phyloP scores from a whole-genome alignment of 2,888 invertebrate genomes.

The Drosophila lutescens region DNA sequence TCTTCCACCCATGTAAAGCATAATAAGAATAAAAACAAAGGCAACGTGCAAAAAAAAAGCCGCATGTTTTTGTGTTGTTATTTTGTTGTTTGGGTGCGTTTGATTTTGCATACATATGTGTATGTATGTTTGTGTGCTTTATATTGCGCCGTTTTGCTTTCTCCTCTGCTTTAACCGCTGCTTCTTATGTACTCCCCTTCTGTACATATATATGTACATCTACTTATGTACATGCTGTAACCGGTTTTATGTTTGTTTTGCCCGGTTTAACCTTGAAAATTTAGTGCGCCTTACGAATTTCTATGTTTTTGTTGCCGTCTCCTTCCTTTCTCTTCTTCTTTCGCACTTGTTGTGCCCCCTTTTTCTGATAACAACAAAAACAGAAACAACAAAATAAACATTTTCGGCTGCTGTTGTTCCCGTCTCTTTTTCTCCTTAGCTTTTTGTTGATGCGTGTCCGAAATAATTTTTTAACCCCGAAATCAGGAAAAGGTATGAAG shows the following conservation, averaged over 20 bases:
- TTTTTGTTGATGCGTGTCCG: conserved; percentile 19
- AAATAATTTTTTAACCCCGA: conserved; percentile 26
- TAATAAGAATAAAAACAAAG: conserved; percentile 13
- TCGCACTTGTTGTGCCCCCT: conserved; percentile 68
- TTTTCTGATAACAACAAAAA: conserved; percentile 31
- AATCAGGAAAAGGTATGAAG: conserved; percentile 7
- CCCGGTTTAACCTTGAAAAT: conserved; percentile 83
- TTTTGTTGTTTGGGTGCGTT: too few relatives aligned
- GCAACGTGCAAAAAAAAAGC: not conserved
- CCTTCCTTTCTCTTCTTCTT: conserved; percentile 41
- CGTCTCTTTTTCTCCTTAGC: conserved; percentile 7
- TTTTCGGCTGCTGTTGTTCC: conserved; percentile 1
- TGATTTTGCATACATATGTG: not conserved
- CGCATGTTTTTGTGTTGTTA: conserved; percentile 2
- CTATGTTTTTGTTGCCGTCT: conserved; percentile 61
- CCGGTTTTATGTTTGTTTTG: conserved; percentile 81
- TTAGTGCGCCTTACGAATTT: conserved; percentile 53
- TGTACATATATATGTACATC: conserved; percentile 4
- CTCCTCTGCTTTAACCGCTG: conserved; percentile 12
- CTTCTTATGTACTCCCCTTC: conserved; percentile 25
- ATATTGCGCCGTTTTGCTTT: conserved; percentile 52
- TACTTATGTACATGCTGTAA: conserved; percentile 51
- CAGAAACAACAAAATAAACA: conserved; percentile 30
- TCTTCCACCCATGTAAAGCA: not conserved
- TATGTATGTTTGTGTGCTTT: conserved; percentile 7